Evolutionary conservation across 2,888 invertebrate genomes (phyloP).

Genomic region (Zaprionus lineosus): DNA sequence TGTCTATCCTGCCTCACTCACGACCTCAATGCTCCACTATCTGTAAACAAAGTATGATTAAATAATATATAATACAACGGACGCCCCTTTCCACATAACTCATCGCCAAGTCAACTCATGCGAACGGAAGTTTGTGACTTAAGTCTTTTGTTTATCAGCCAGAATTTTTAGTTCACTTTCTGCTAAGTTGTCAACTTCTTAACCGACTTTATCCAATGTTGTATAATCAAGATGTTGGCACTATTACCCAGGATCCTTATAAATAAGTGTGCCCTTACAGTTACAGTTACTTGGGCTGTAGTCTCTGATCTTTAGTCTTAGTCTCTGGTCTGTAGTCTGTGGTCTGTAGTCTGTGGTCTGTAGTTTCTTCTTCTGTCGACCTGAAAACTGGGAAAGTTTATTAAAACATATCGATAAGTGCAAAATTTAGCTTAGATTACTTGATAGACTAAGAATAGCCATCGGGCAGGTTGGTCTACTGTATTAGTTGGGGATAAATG

Average conservation of each 20-base stretch:
- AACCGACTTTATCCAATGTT: conserved; percentile 35
- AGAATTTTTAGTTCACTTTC: conserved; percentile 22
- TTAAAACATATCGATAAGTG: too few species aligned
- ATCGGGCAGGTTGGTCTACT: too few species aligned
- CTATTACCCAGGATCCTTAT: conserved; percentile 9
- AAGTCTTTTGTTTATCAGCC: conserved; percentile 54
- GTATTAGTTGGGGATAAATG: too few species aligned
- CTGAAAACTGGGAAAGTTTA: too few species aligned
- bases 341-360: too few species aligned
- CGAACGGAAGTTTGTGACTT: conserved; percentile 57
- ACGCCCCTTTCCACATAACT: conserved; percentile 41
- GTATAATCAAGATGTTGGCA: conserved; percentile 39
- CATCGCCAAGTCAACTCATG: conserved; percentile 18
- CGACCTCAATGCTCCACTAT: neutral
- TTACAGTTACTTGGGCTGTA: too few species aligned
- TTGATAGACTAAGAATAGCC: too few species aligned
- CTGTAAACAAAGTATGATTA: conserved; percentile 61
- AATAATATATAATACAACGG: conserved; percentile 55
- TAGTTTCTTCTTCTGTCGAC: too few species aligned
- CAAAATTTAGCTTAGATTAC: too few species aligned
- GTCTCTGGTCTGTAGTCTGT: too few species aligned
- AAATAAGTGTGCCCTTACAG: too few species aligned
- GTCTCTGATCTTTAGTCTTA: too few species aligned
- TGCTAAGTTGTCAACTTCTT: conserved; percentile 28
- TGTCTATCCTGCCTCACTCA: neutral